Base-by-base conservation (phyloP, 2,888 invertebrate species). In the Scaptodrosophila latifasciaeformis region DNA sequence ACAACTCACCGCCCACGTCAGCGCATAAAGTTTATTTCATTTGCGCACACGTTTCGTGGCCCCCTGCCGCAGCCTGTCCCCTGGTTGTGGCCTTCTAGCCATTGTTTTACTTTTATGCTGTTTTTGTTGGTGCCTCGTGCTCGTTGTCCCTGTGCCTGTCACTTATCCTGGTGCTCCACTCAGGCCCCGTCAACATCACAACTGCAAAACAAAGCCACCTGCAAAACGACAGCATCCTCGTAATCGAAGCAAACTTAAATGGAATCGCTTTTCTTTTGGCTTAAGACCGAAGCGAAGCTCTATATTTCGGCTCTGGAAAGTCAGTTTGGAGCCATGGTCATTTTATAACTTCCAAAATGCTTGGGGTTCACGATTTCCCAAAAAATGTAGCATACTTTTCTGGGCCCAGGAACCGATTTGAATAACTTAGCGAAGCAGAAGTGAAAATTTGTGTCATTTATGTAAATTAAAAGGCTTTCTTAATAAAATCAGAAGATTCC, bases 231-330 rank as follows among this genome's bases (percentile, higher is more conserved):
- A 78, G 61, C 70, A 70, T 78, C 70, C 70, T 74, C 75, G 70
- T 67, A 58, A 67, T n/a, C n/a, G 67, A 61, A 24, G 40, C 56
- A 44, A 51, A 67, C 52, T 58, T 70, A 67, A 70, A 67, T 70
- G 70, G 75, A 80, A 81, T 75, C 79, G 81, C 81, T 75, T 75
- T 67, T n/a, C n/a, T n/a, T n/a, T n/a, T n/a, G n/a, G n/a, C n/a
- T n/a, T n/a, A n/a, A n/a, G n/a, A n/a, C n/a, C n/a, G n/a, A n/a
- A n/a, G n/a, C n/a, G n/a, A n/a, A n/a, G n/a, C n/a, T n/a, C n/a
- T n/a, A n/a, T n/a, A n/a, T n/a, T n/a, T n/a, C n/a, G n/a, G n/a
- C n/a, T n/a, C n/a, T n/a, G n/a, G n/a, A n/a, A n/a, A n/a, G n/a
- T n/a, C n/a, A n/a, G n/a, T n/a, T n/a, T n/a, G n/a, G n/a, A n/a